Conservation (phyloP, 2,113 vertebrate species). For the Bostrychus sinensis region DNA sequence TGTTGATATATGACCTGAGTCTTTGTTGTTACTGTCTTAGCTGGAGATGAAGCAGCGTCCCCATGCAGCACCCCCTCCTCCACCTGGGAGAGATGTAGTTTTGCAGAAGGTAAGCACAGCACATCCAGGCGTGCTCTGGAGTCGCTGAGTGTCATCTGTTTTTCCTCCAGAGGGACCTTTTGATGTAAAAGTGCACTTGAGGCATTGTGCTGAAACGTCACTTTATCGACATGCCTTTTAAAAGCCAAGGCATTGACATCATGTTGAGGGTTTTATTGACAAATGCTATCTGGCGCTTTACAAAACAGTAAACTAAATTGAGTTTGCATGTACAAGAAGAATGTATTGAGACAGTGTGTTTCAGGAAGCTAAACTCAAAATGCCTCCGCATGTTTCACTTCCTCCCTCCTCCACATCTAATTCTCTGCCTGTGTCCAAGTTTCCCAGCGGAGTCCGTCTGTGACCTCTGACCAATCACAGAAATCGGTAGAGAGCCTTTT, state of each 20-base stretch:
- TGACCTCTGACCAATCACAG: conserved; percentile 83
- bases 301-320: neutral
- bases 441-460: conserved; percentile 78
- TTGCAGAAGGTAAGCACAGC: conserved; percentile 78
- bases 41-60: conserved; percentile 71
- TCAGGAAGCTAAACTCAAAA: conserved; percentile 13
- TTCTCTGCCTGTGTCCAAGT: conserved; percentile 71
- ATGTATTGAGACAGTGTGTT: neutral
- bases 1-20: too few relatives aligned
- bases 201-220: conserved; percentile 26
- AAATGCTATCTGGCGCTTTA: conserved; percentile 1
- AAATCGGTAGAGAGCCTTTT: conserved; percentile 88
- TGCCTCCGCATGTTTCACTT: conserved; percentile 3
- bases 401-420: conserved; percentile 54
- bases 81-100: conserved; percentile 73
- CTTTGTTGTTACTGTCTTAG: conserved; percentile 52
- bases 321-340: neutral
- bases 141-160: conserved; percentile 6
- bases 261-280: conserved; percentile 26
- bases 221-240: conserved; percentile 34
- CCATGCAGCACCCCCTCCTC: conserved; percentile 74
- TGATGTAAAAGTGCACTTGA: neutral
- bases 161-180: conserved; percentile 17
- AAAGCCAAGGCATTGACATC: conserved; percentile 15
- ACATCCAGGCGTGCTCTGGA: neutral